Conservation (phyloP, 1,140 invertebrate genomes). For the Diabrotica undecimpunctata region DNA sequence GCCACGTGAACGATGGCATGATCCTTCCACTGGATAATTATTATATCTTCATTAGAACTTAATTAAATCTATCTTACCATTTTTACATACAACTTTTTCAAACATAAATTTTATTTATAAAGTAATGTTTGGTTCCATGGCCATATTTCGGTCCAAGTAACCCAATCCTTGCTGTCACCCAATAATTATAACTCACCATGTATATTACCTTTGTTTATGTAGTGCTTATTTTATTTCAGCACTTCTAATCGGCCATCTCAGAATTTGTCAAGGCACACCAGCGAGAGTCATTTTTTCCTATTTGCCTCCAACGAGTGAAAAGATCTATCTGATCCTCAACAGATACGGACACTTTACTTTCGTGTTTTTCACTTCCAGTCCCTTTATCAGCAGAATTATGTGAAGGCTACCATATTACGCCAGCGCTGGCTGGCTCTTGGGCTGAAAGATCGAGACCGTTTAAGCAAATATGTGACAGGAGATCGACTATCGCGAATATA, state of each 20-base stretch:
- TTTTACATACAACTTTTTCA: no score
- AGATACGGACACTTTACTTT: slow-evolving; percentile 34
- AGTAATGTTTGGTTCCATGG: neutral
- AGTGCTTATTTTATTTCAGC: neutral
- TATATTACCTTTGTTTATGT: neutral
- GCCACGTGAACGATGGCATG: no score
- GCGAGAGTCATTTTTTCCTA: neutral
- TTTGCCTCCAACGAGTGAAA: neutral
- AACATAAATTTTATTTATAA: no score
- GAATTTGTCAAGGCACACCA: neutral
- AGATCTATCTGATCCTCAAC: slow-evolving; percentile 2
- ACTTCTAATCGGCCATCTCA: neutral
- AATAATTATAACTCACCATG: neutral
- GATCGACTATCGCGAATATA: slow-evolving; percentile 34
- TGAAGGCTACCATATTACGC: slow-evolving; percentile 34
- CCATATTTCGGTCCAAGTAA: neutral
- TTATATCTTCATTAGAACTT: no score
- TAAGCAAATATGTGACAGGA: slow-evolving; percentile 33
- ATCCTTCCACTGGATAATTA: no score
- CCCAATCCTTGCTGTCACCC: neutral
- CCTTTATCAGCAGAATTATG: slow-evolving; percentile 33
- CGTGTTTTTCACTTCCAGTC: slow-evolving; percentile 36
- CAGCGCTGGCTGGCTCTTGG: slow-evolving; percentile 17
- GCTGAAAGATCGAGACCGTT: slow-evolving; percentile 22
- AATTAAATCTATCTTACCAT: no score